Base-by-base conservation (phyloP, 64 coral and sea anemone species). In the Porites lutea region DNA sequence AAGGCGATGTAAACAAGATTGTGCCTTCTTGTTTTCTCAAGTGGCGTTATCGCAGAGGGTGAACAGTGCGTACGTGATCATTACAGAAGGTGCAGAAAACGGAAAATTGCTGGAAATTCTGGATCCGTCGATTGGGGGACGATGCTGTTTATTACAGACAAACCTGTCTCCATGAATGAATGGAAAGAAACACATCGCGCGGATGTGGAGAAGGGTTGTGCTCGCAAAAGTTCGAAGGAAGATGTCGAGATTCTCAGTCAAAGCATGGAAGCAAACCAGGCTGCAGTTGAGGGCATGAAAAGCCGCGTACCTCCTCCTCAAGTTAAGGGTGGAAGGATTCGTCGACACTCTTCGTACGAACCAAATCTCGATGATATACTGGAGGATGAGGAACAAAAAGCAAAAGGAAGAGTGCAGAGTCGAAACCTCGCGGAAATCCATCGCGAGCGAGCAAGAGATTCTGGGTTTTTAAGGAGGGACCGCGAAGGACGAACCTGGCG, bases 281-380 rank as follows among this genome's bases (percentile, higher is more conserved):
- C 59, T 3, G 61, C 12, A 59, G 16, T n/a, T 3, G 52, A 75
- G 47, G 14, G 13, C 12, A 6, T 48, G 18, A 93, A 93, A 87
- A 20, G 19, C 21, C 79, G 84, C 4, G 47, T 11, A 12, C 7
- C 5, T 7, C 48, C 73, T 5, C 58, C 27, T 6, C 66, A 86
- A 53, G 53, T 52, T 5, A 85, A 79, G 22, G 73, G 91, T 6
- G 19, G 47, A 9, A 62, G 91, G 43, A 65, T 93, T 8, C 58
- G 91, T 37, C 82, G 91, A 0, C 91, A 93, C 27, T 93, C 91
- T 8, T 93, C 91, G 4, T 93, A 93, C 65, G 91, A 93, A n/a
- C 91, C 91, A 21, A 86, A 75, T 13, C 63, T 93, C 15, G 91
- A 93, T 54, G 91, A 93, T 67, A 93, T 93, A 2, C 76, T 78